Conservation (phyloP, 1,140 invertebrate genomes). For the Chelonus insularis region DNA sequence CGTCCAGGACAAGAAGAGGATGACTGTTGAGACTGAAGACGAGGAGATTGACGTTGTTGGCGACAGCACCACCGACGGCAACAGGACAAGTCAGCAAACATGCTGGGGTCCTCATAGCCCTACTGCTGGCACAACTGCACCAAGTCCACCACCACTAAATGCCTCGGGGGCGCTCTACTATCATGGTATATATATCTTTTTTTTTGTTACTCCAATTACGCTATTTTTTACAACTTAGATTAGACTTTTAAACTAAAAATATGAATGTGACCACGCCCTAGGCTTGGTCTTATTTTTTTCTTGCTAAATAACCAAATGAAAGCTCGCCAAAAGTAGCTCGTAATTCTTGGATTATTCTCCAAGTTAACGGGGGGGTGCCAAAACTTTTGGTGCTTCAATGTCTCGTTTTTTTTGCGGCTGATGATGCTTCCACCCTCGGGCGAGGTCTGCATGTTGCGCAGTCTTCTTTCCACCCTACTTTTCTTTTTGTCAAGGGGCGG, state of each 20-base stretch:
- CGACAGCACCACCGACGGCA: conserved; percentile 46
- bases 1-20: conserved; percentile 31
- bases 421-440: conserved; percentile 4
- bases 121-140: conserved; percentile 72
- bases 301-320: too few relatives aligned
- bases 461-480: background rate
- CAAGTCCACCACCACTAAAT: conserved; percentile 70
- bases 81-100: conserved; percentile 50
- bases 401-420: background rate
- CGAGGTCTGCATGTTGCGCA: background rate
- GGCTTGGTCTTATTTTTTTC: background rate
- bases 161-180: conserved; percentile 66
- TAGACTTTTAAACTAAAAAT: too few relatives aligned
- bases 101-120: conserved; percentile 74
- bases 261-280: too few relatives aligned
- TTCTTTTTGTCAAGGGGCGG: background rate
- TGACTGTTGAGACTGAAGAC: conserved; percentile 65
- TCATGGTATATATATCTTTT: conserved; percentile 58
- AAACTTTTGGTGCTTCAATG: background rate
- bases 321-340: too few relatives aligned
- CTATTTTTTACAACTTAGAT: too few relatives aligned
- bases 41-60: conserved; percentile 84
- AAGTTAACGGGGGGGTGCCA: background rate
- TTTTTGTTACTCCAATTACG: background rate
- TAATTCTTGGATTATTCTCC: too few relatives aligned